Percentiles rank a stretch among this genome's conserved stretches.
phyloP scores from a whole-genome alignment of 2,888 invertebrate species.

The Mythimna vitellina region DNA sequence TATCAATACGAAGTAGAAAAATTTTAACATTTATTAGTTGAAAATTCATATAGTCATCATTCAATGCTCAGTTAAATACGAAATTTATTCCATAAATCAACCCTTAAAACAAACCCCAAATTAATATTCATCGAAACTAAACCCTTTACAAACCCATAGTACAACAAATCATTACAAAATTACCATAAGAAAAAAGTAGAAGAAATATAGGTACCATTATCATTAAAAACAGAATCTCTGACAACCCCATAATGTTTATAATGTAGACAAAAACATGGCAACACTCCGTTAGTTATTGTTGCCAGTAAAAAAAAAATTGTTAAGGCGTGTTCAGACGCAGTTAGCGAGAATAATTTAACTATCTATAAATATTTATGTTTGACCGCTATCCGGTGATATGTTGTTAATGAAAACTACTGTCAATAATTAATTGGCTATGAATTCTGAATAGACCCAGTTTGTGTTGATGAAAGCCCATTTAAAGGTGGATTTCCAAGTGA shows the following conservation, averaged over 20 bases:
- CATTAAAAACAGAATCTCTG: conserved; percentile 68
- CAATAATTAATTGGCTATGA: conserved; percentile 34
- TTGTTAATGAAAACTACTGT: conserved; percentile 42
- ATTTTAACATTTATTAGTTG: neutral
- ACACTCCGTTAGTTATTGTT: conserved; percentile 71
- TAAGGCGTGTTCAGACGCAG: conserved; percentile 64
- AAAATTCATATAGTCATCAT: neutral
- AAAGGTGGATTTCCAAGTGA: neutral
- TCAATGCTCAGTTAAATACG: neutral
- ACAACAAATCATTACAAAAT: conserved; percentile 64
- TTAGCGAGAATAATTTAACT: conserved; percentile 58
- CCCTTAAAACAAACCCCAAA: conserved; percentile 46
- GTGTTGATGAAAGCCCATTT: conserved; percentile 28
- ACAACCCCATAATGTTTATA: conserved; percentile 69
- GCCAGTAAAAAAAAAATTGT: conserved; percentile 63
- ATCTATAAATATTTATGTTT: conserved; percentile 59
- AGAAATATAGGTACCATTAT: conserved; percentile 63
- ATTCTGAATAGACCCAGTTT: conserved; percentile 30
- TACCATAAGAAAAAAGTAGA: conserved; percentile 58
- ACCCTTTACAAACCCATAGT: conserved; percentile 33
- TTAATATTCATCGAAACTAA: conserved; percentile 58
- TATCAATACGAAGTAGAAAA: neutral
- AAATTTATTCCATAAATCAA: conserved; percentile 19
- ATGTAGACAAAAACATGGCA: conserved; percentile 72
- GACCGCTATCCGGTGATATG: conserved; percentile 28